Evolutionary conservation across 2,888 invertebrate genomes (phyloP).

Genomic region (Trilocha varians): DNA sequence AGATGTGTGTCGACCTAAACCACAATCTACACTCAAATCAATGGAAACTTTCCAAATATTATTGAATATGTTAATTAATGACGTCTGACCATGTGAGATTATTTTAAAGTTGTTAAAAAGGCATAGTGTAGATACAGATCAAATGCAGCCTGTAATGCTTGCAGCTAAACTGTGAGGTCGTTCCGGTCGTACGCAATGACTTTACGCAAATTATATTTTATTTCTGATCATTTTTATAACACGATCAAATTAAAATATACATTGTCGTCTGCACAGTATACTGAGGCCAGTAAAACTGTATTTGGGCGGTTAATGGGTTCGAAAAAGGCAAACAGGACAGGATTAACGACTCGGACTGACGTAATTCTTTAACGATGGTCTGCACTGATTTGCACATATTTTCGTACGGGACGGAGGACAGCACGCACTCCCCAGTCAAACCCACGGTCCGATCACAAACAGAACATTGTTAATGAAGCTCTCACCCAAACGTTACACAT

Average conservation of each 20-base stretch:
- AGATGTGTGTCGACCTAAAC: background rate
- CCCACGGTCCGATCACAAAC: background rate
- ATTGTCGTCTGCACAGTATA: too few relatives aligned
- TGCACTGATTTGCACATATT: conserved; percentile 4
- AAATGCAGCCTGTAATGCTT: too few relatives aligned
- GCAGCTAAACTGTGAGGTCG: conserved; percentile 19
- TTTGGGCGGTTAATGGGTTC: background rate
- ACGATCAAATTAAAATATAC: too few relatives aligned
- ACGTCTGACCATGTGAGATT: too few relatives aligned
- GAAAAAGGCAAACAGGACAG: conserved; percentile 6
- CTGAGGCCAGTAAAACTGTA: too few relatives aligned
- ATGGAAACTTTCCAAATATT: background rate
- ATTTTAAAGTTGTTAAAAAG: too few relatives aligned
- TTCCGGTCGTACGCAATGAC: conserved; percentile 21
- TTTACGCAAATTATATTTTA: too few relatives aligned
- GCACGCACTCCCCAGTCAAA: background rate
- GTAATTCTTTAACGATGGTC: conserved; percentile 19
- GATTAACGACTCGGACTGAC: conserved; percentile 22
- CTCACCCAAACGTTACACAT: conserved; percentile 10
- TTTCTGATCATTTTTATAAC: too few relatives aligned
- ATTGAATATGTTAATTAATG: too few relatives aligned
- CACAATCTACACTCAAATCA: background rate
- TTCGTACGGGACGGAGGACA: background rate
- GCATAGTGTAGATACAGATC: too few relatives aligned
- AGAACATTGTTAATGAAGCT: conserved; percentile 8